These are phyloP conservation scores for Cromileptes altivelis DNA, from an alignment of 2,113 vertebrate species.

Conservation along the genomic window DNA sequence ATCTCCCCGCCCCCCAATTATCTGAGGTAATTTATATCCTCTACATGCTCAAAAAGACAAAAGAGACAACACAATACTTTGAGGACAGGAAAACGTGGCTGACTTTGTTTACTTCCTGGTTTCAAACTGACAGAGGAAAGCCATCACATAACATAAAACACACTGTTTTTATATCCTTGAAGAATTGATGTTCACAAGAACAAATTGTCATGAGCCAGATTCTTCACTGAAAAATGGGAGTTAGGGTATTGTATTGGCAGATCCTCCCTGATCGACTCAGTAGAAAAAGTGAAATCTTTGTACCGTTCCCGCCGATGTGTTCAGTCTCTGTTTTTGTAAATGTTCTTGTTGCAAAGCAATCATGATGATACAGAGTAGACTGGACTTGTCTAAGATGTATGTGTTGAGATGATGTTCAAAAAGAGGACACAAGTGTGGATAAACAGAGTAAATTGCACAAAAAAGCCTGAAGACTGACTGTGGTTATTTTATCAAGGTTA, in stretches of 20 bases:
- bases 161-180: background rate
- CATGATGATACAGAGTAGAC: conserved; percentile 20
- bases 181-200: background rate
- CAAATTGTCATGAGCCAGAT: background rate
- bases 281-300: conserved; percentile 30
- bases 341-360: conserved; percentile 49
- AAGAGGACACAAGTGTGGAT: conserved; percentile 37
- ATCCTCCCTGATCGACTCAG: background rate
- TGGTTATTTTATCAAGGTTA: conserved; percentile 17
- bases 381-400: conserved; percentile 38
- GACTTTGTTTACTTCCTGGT: conserved; percentile 3
- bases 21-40: background rate
- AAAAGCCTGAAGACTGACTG: conserved; percentile 3
- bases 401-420: conserved; percentile 27
- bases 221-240: background rate
- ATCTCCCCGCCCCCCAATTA: background rate
- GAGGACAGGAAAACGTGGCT: background rate
- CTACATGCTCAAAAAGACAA: background rate
- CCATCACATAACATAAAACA: background rate
- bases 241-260: background rate
- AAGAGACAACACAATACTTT: background rate
- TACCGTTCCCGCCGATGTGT: conserved; percentile 3
- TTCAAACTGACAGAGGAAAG: background rate
- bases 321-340: conserved; percentile 40
- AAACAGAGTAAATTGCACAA: conserved; percentile 39